Evolutionary conservation across 2,888 invertebrate genomes (phyloP).

Genomic region (Zygogramma bicolorata): DNA sequence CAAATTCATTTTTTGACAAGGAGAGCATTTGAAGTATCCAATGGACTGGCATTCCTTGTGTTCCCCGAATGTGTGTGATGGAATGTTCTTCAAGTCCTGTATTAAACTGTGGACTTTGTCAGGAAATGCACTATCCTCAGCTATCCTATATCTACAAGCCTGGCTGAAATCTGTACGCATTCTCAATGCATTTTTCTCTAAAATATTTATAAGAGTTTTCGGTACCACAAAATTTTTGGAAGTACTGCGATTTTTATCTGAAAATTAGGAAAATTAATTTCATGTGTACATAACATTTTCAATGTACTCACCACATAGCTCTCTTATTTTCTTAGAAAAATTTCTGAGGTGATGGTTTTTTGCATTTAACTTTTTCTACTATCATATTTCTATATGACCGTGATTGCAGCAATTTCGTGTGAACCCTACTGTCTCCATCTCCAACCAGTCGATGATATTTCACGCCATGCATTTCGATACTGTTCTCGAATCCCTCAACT

Average conservation of each 20-base stretch:
- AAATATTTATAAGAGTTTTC: too few relatives aligned
- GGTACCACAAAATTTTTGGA: background rate
- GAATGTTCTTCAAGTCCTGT: background rate
- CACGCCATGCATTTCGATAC: slow-evolving; percentile 36
- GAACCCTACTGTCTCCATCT: slow-evolving; percentile 43
- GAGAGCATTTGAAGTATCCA: background rate
- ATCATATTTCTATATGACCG: background rate
- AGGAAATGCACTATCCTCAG: too few relatives aligned
- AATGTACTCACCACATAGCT: background rate
- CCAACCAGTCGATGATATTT: slow-evolving; percentile 38
- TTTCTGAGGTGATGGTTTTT: background rate
- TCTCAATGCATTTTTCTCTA: too few relatives aligned
- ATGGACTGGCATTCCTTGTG: background rate
- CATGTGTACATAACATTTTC: background rate
- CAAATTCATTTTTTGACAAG: background rate
- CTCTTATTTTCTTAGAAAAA: background rate
- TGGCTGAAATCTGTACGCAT: too few relatives aligned
- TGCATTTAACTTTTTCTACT: background rate
- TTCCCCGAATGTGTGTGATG: background rate
- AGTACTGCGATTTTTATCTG: background rate
- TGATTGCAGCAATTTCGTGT: background rate
- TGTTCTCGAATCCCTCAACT: slow-evolving; percentile 11
- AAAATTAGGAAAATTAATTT: background rate
- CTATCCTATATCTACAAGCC: too few relatives aligned
- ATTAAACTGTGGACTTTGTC: too few relatives aligned